Evolutionary conservation across 2,797 vertebrate species (phyloP).

Genomic region (Trachops cirrhosus): DNA sequence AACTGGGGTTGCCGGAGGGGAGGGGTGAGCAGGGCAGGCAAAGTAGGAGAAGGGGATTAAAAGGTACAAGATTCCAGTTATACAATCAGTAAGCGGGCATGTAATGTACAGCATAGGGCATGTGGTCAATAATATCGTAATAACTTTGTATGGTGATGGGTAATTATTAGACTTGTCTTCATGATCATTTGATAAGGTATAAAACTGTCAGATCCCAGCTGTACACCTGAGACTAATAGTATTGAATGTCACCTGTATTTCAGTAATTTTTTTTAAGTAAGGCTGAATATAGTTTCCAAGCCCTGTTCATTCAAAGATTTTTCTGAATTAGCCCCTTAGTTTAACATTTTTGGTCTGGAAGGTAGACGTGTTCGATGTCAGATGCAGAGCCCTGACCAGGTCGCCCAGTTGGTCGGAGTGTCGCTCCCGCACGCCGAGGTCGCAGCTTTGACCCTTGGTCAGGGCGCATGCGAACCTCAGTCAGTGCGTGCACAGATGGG

Average conservation of each 20-base stretch:
- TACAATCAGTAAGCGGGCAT: background rate
- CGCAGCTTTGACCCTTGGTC: too few species aligned
- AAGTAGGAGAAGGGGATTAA: too few species aligned
- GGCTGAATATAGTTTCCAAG: background rate
- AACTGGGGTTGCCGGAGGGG: background rate
- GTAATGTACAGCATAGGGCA: fast-evolving
- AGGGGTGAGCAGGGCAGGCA: background rate
- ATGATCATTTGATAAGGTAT: background rate
- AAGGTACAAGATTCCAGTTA: too few species aligned
- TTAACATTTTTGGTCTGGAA: background rate
- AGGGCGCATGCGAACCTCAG: too few species aligned
- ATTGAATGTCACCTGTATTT: background rate
- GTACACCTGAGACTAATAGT: too few species aligned
- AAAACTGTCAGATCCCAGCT: too few species aligned
- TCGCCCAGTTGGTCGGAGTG: background rate
- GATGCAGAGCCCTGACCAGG: background rate
- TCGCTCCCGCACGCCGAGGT: too few species aligned
- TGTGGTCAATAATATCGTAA: too few species aligned
- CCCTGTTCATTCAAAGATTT: background rate
- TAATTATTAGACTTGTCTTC: too few species aligned
- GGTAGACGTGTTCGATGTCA: background rate
- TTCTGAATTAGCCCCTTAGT: background rate
- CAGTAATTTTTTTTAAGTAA: background rate
- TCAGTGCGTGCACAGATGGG: background rate
- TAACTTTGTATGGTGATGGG: background rate